Conservation (phyloP, 2,888 invertebrate genomes). For the Isoperla grammatica region DNA sequence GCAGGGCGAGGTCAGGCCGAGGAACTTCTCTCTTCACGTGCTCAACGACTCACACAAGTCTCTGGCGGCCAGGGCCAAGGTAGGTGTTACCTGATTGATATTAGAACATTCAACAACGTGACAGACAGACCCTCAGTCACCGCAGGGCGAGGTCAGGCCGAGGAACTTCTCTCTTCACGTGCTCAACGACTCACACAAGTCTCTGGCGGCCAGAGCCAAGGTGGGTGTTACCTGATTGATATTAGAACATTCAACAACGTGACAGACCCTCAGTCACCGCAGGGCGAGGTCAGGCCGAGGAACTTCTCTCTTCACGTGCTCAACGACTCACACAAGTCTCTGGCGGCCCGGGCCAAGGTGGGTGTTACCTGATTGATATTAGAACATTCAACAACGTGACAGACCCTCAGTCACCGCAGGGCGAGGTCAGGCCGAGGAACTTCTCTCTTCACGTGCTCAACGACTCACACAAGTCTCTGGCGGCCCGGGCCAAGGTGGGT, state of each 20-base stretch:
- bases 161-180: constrained; percentile 84
- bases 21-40: constrained; percentile 83
- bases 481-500: constrained; percentile 74
- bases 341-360: constrained; percentile 81
- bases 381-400: too few species aligned
- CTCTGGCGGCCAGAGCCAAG: constrained; percentile 77
- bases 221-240: too few species aligned
- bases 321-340: constrained; percentile 91
- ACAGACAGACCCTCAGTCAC: too few species aligned
- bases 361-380: too few species aligned
- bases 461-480: constrained; percentile 88
- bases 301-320: constrained; percentile 84
- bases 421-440: constrained; percentile 67
- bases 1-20: constrained; percentile 66
- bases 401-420: too few species aligned
- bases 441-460: constrained; percentile 88
- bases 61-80: constrained; percentile 77
- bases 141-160: constrained; percentile 66
- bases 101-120: too few species aligned
- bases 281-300: constrained; percentile 68
- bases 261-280: too few species aligned
- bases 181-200: constrained; percentile 91
- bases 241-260: too few species aligned
- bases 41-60: constrained; percentile 94
- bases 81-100: too few species aligned